Evolutionary conservation across 2,797 vertebrate genomes (phyloP), one percentile per base, ranked within the genome.

Genomic region (Podarcis siculus): DNA sequence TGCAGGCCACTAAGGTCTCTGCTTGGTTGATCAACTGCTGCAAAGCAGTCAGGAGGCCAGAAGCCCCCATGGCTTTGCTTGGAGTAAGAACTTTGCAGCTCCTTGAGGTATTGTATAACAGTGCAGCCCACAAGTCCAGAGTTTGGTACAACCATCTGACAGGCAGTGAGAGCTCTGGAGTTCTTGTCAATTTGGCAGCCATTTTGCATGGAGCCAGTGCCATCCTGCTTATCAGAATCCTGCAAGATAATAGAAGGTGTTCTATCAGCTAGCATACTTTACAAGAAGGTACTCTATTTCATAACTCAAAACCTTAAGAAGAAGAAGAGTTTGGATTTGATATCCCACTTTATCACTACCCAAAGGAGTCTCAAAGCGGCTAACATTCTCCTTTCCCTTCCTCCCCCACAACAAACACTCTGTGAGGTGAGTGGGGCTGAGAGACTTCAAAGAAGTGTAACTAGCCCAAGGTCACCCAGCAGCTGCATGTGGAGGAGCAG

Each of bases 121-220:
- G 97, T 97, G 82, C 94, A 95, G 88, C 97, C 96, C 75, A 89
- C 30, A 35, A 96, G 72, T 87, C 73, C 76, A 32, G 95, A 13
- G 2, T 96, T 92, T 88, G 96, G 97, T 2, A 94, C 91, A 93
- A 96, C 77, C 86, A 98, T 95, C 89, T 98, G 97, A 90, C 94
- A 96, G 9, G 97, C 97, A 19, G 94, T 90, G 8, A 98, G 91
- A 7, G 72, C 90, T 84, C 90, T 95, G 5, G 58, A 86, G 83
- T 86, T 86, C 94, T 92, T 95, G 3, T 86, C 93, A 87, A 6
- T 85, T 82, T 77, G 90, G 89, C 55, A 87, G 89, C 79, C 87
- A 30, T 92, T 94, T 8, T 95, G 93, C 69, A 96, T 87, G 89
- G 87, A 85, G 77, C 86, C 94, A 87, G 30, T 89, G 79, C 86